These are phyloP conservation scores for Podarcis siculus DNA, from an alignment of 2,797 vertebrate genomes.

Conservation along the genomic window DNA sequence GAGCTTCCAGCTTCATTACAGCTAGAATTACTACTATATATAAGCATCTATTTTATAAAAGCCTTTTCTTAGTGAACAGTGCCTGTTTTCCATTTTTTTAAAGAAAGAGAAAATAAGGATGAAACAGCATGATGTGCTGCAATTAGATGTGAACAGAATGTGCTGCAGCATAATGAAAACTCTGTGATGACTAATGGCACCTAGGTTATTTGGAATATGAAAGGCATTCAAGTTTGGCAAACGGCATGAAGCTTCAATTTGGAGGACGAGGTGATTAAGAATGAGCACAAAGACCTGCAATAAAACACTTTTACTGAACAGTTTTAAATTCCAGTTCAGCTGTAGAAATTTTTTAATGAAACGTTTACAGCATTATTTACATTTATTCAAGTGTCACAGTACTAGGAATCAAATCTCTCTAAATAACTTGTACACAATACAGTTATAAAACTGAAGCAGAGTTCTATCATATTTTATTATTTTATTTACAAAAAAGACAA, in stretches of 20 bases:
- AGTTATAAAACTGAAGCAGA: not conserved
- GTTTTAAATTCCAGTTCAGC: not conserved
- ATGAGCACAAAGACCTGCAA: not conserved
- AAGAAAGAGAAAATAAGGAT: slow-evolving; percentile 12
- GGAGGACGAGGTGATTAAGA: not conserved
- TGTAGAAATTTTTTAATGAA: not conserved
- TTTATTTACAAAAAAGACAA: slow-evolving; percentile 12
- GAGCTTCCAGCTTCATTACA: not conserved
- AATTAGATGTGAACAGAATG: slow-evolving; percentile 23
- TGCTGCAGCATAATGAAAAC: slow-evolving; percentile 27
- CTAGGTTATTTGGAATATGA: slow-evolving; percentile 24
- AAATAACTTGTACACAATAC: not conserved
- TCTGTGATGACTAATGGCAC: slow-evolving; percentile 28
- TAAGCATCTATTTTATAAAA: not conserved
- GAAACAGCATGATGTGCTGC: not conserved
- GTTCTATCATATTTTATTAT: not conserved
- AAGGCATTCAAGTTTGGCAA: slow-evolving; percentile 5
- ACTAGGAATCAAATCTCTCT: not conserved
- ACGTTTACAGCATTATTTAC: slow-evolving; percentile 7
- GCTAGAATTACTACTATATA: not conserved
- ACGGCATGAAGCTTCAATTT: not conserved
- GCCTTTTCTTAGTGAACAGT: slow-evolving; percentile 2
- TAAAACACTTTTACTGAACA: not conserved
- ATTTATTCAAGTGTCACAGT: not conserved
- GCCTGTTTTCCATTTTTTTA: not conserved